Base-by-base conservation (phyloP, 2,888 invertebrate genomes). In the Allygus modestus region DNA sequence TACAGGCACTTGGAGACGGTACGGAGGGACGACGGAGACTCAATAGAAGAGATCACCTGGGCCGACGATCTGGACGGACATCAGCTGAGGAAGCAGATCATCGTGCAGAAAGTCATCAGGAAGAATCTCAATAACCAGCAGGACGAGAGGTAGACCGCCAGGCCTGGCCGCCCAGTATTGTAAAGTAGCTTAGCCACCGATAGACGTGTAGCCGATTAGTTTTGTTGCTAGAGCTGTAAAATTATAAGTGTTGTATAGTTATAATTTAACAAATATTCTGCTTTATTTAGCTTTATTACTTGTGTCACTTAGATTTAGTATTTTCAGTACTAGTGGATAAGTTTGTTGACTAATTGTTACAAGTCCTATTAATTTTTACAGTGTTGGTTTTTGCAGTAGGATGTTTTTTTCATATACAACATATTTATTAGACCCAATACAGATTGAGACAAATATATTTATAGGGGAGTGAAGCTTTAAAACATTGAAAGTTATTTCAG, bases 71-170 rank as follows among this genome's bases (percentile, higher is more conserved):
- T 84, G 20, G 84, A 84, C 33, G 84, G 84, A 9, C 82, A 84
- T 77, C 84, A 84, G 37, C 61, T 84, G 28, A 37, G 84, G 23
- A 84, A 84, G 31, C 75, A 84, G n/a, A 84, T 84, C n/a, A 84
- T 84, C 46, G 84, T 82, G 26, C 84, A 84, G 71, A 82, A 77
- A 51, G 69, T 82, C 5, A 82, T 84, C n/a, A 75, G n/a, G 33
- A 82, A 82, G 54, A 23, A 41, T 28, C 71, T 28, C 1, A 82
- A 82, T 71, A 46, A 69, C n/a, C 65, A 65, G 20, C 65, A 61
- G n/a, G 43, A 82, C 20, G 82, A 82, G 11, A 82, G 82, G 61
- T 82, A 82, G 61, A 69, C n/a, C n/a, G n/a, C n/a, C 28, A 15
- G 20, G 31, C 7, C 20, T 1, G 12, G 46, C 46, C 46, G 1